These are phyloP conservation scores for Antitype chi DNA, from an alignment of 2,888 invertebrate genomes.

Conservation along the genomic window DNA sequence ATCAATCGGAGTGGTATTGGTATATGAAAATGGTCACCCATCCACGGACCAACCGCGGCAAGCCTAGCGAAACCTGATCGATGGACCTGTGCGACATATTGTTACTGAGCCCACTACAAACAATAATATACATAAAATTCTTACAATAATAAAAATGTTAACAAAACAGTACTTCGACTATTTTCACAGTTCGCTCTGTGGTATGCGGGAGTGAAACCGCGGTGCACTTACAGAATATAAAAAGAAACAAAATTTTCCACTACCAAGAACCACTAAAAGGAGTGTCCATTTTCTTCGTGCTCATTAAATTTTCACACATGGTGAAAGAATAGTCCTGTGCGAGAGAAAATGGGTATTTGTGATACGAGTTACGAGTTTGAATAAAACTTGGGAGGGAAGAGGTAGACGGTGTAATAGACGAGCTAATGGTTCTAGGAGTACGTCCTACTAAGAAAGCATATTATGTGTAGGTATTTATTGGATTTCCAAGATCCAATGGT, in stretches of 20 bases:
- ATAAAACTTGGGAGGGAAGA: constrained; percentile 63
- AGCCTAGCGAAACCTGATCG: no score
- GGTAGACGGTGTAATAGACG: constrained; percentile 60
- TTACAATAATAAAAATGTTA: background rate
- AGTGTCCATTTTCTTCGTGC: constrained; percentile 68
- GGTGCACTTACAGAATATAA: constrained; percentile 48
- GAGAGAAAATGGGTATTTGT: constrained; percentile 53
- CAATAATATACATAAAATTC: background rate
- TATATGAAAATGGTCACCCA: no score
- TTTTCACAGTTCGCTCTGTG: constrained; percentile 24
- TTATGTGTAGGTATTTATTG: background rate
- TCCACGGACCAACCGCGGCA: no score
- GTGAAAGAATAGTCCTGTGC: constrained; percentile 65
- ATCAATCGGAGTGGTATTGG: no score
- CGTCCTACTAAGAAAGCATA: background rate
- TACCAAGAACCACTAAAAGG: constrained; percentile 53
- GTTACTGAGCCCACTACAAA: no score
- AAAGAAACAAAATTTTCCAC: constrained; percentile 38
- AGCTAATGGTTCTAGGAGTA: constrained; percentile 33
- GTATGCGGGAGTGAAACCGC: constrained; percentile 21
- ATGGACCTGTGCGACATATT: no score
- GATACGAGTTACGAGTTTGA: constrained; percentile 70
- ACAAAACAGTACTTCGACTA: constrained; percentile 6
- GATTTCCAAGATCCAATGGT: background rate
- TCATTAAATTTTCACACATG: constrained; percentile 76